phyloP scores from a whole-genome alignment of 2,888 invertebrate species.

The Oscheius sp. region DNA sequence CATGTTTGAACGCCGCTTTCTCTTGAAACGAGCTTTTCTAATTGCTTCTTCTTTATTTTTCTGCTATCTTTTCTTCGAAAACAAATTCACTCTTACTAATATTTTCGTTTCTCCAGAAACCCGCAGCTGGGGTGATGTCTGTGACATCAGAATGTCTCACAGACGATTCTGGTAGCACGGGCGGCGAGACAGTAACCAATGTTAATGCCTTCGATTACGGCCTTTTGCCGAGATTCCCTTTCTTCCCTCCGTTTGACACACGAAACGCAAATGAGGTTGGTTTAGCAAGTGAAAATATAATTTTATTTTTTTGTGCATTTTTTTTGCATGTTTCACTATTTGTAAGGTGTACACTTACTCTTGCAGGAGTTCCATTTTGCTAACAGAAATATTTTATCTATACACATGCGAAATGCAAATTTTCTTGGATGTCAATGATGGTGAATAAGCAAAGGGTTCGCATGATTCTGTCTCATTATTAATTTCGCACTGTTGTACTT shows the following conservation, averaged over 20 bases:
- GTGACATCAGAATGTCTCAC: conserved; percentile 14
- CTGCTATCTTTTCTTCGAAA: not conserved
- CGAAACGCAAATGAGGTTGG: not conserved
- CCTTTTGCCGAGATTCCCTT: not conserved
- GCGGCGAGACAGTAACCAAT: not conserved
- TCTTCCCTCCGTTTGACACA: not conserved
- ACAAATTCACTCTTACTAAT: no score
- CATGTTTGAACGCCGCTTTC: not conserved
- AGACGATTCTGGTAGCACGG: conserved; percentile 10
- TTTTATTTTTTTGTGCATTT: no score
- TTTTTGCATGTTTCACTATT: no score
- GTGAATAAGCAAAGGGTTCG: no score
- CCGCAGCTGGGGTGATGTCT: conserved; percentile 7
- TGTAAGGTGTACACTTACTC: no score
- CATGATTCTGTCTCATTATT: no score
- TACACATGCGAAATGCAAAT: no score
- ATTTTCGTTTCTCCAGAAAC: not conserved
- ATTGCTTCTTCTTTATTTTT: not conserved
- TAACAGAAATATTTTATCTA: no score
- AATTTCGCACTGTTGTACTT: no score
- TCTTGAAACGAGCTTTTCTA: not conserved
- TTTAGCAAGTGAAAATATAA: not conserved
- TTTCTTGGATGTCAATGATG: no score
- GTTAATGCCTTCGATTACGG: not conserved
- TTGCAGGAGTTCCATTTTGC: no score